Conservation (phyloP, 2,888 invertebrate species). For the Abrostola triplasia region DNA sequence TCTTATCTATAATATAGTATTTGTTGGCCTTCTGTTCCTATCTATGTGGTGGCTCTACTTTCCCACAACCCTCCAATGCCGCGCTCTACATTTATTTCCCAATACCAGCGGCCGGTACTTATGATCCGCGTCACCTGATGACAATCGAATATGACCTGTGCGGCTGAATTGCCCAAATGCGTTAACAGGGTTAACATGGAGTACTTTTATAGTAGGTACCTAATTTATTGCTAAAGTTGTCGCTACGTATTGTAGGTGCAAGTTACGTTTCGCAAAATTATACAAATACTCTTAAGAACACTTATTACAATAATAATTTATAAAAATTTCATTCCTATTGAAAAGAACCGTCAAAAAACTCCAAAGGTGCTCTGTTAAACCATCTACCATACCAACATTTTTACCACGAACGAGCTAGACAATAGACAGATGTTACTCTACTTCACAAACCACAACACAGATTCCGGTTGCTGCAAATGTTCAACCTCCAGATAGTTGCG, state of each 20-base stretch:
- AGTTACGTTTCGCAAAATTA: too few species aligned
- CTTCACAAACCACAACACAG: too few species aligned
- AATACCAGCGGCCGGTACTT: constrained; percentile 24
- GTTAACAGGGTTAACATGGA: constrained; percentile 24
- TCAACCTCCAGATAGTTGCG: background rate
- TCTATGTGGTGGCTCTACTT: constrained; percentile 1
- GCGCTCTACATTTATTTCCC: constrained; percentile 27
- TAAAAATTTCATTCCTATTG: too few species aligned
- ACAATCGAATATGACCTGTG: constrained; percentile 47
- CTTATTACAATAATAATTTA: too few species aligned
- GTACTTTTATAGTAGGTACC: background rate
- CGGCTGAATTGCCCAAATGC: constrained; percentile 45
- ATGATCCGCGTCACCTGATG: constrained; percentile 41
- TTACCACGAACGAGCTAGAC: too few species aligned
- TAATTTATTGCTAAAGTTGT: background rate
- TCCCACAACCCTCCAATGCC: constrained; percentile 9
- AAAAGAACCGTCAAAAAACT: too few species aligned
- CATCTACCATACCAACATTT: too few species aligned
- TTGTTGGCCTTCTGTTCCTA: background rate
- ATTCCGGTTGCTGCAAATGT: too few species aligned
- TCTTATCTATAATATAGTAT: background rate
- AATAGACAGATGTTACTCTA: too few species aligned
- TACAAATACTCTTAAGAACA: too few species aligned
- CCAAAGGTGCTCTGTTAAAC: too few species aligned
- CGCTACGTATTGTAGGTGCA: too few species aligned